These are phyloP conservation scores for Ia io DNA, from an alignment of 2,113 vertebrate genomes.

Conservation along the genomic window DNA sequence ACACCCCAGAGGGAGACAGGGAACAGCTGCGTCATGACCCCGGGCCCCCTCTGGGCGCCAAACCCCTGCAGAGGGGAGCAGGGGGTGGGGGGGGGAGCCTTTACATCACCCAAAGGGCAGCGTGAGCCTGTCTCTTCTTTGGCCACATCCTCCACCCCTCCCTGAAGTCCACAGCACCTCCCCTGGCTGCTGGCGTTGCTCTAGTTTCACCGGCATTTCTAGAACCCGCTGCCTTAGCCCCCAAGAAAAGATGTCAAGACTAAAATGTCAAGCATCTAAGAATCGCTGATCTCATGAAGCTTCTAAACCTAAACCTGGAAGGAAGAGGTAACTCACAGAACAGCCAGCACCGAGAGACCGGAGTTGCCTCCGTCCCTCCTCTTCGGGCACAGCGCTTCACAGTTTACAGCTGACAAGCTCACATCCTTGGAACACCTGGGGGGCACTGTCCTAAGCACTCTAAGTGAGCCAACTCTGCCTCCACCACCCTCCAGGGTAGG, in stretches of 20 bases:
- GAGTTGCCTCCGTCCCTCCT: not conserved
- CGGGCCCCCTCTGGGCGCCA: not conserved
- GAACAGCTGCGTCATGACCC: constrained; percentile 37
- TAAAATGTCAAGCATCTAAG: not conserved
- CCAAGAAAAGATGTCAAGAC: not conserved
- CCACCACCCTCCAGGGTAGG: not conserved
- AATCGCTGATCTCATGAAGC: not conserved
- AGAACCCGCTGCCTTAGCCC: not conserved
- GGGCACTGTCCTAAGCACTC: not conserved
- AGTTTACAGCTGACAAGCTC: not conserved
- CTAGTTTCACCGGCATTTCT: not conserved
- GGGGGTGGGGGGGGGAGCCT: not conserved
- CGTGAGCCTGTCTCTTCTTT: not conserved
- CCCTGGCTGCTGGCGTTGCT: not conserved
- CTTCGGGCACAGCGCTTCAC: not conserved
- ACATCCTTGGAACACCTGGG: not conserved
- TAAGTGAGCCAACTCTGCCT: not conserved
- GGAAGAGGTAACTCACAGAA: not conserved
- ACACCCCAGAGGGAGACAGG: not conserved
- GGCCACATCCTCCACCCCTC: rapidly evolving
- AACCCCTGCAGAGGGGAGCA: not conserved
- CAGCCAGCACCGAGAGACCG: not conserved
- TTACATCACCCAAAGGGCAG: not conserved
- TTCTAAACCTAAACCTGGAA: not conserved
- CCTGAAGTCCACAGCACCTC: not conserved